phyloP scores from a whole-genome alignment of 2,797 vertebrate genomes.

The Adrianichthys oophorus region DNA sequence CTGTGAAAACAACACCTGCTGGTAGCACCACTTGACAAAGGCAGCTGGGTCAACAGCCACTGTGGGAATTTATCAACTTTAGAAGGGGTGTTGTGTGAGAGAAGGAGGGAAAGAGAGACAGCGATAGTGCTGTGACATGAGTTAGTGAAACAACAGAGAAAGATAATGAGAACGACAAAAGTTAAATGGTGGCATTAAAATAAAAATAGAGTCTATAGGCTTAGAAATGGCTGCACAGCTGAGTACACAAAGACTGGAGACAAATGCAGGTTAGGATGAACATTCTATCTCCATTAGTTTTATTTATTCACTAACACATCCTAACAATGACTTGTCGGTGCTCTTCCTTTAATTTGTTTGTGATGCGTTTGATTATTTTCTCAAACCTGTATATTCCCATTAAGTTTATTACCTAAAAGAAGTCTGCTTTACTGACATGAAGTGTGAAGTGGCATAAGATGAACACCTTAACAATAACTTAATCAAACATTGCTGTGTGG shows the following conservation, averaged over 20 bases:
- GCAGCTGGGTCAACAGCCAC: constrained; percentile 99
- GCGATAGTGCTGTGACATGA: constrained; percentile 43
- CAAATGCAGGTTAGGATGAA: not conserved
- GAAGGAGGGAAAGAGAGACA: constrained; percentile 55
- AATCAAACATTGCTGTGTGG: constrained; percentile 76
- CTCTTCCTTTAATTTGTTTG: constrained; percentile 22
- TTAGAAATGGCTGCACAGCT: not conserved
- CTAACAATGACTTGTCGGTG: constrained; percentile 17
- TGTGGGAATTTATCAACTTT: constrained; percentile 98
- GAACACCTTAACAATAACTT: constrained; percentile 72
- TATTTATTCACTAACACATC: constrained; percentile 9
- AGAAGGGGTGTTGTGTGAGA: constrained; percentile 80
- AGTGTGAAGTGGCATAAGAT: constrained; percentile 75
- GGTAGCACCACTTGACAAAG: constrained; percentile 91
- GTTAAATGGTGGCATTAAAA: constrained; percentile 65
- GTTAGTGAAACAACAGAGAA: constrained; percentile 31
- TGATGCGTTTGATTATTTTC: constrained; percentile 29
- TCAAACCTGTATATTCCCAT: constrained; percentile 24
- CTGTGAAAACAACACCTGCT: constrained; percentile 99
- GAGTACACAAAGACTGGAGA: constrained; percentile 6
- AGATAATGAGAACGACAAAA: constrained; percentile 7
- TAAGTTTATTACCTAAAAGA: constrained; percentile 62
- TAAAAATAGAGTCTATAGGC: constrained; percentile 32
- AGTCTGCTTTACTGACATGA: constrained; percentile 69
- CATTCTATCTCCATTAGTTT: not conserved